phyloP scores from a whole-genome alignment of 2,113 vertebrate genomes.

The Morone chrysops region DNA sequence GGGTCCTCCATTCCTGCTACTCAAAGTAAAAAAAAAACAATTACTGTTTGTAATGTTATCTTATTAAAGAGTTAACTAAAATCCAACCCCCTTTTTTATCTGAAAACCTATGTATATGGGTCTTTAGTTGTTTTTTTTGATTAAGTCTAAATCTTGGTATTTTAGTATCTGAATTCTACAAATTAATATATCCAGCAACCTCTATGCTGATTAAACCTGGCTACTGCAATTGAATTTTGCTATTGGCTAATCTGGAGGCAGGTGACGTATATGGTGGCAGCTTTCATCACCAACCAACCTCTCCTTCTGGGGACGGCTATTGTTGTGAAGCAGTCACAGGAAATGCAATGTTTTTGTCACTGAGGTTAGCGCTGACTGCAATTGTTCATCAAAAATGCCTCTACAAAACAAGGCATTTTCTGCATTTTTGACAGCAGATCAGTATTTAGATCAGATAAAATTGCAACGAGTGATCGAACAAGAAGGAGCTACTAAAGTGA shows the following conservation, averaged over 20 bases:
- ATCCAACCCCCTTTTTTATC: too few species aligned
- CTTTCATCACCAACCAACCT: too few species aligned
- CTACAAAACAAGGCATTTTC: conserved; percentile 3
- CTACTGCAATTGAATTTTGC: too few species aligned
- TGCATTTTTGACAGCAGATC: neutral
- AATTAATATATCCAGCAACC: too few species aligned
- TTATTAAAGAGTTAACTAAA: neutral
- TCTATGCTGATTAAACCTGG: too few species aligned
- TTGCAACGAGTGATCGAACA: neutral
- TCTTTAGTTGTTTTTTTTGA: too few species aligned
- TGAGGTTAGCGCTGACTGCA: neutral
- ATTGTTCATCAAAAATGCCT: conserved; percentile 2
- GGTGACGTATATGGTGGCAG: too few species aligned
- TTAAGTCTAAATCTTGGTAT: too few species aligned
- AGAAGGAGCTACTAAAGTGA: neutral
- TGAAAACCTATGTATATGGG: too few species aligned
- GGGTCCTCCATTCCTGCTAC: neutral
- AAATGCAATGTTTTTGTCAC: neutral
- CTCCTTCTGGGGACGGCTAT: neutral
- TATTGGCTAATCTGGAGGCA: too few species aligned
- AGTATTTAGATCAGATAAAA: conserved; percentile 10
- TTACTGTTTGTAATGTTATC: neutral
- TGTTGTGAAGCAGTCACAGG: neutral
- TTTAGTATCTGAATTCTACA: too few species aligned
- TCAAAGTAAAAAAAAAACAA: neutral